These are phyloP conservation scores for Pelosia muscerda DNA, from an alignment of 2,888 invertebrate genomes.

Conservation along the genomic window DNA sequence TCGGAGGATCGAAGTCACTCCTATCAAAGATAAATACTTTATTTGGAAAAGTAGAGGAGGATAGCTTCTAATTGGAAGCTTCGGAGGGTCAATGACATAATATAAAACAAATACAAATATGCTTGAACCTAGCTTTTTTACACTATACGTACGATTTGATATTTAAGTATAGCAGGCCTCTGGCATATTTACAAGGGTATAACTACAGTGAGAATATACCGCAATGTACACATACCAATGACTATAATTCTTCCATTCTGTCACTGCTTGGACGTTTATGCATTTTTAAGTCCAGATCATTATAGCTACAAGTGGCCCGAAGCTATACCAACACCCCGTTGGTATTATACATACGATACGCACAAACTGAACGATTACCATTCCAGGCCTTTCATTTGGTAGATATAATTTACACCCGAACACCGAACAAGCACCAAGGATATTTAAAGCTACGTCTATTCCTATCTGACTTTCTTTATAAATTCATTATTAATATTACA, in stretches of 20 bases:
- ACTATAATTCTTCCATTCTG: conserved; percentile 31
- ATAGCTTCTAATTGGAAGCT: background rate
- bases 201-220: background rate
- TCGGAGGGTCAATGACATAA: background rate
- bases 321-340: conserved; percentile 48
- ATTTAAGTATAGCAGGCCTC: background rate
- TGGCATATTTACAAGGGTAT: background rate
- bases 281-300: conserved; percentile 50
- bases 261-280: conserved; percentile 32
- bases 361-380: conserved; percentile 34
- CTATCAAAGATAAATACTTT: background rate
- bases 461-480: conserved; percentile 36
- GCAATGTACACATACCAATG: conserved; percentile 21
- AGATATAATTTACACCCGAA: conserved; percentile 31
- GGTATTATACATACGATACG: conserved; percentile 38
- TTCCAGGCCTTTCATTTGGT: conserved; percentile 40
- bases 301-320: conserved; percentile 47
- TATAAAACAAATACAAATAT: background rate
- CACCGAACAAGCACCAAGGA: conserved; percentile 20
- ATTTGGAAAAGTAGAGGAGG: background rate
- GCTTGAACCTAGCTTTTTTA: background rate
- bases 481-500: conserved; percentile 65
- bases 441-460: conserved; percentile 35
- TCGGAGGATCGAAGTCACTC: background rate
- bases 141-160: background rate